Base-by-base conservation (phyloP, 2,113 vertebrate genomes). In the Dipodomys merriami region DNA sequence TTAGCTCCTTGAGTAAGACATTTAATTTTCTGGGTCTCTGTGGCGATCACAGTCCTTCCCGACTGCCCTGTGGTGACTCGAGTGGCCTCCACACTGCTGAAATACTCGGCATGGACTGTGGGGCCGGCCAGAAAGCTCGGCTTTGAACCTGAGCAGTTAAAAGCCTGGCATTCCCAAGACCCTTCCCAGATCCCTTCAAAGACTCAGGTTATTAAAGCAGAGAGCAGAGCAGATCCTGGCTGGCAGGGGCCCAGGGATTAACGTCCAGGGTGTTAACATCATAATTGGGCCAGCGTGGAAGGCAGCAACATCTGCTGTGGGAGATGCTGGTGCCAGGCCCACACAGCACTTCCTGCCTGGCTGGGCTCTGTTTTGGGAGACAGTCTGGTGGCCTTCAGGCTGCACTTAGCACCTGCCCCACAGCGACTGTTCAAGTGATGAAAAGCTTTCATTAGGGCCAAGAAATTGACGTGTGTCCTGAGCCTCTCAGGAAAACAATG, bases 1-100 rank as follows among this genome's bases (percentile, higher is more conserved):
- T 92, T 83, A 89, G 86, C 91, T 96, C 88, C 83, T 92, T 46
- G 93, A 93, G 90, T 81, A 64, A 96, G 93, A 95, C 81, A 39
- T 91, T 86, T 74, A 49, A 71, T 90, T 91, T 95, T 91, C 87
- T 67, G 72, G 57, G 74, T 62, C 82, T 96, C 65, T 7, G 83
- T 64, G 62, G 60, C 79, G 88, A n/a, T 80, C 7, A n/a, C 53
- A 39, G 18, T 68, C 64, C 73, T 91, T 53, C 39, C 82, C 2
- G 65, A 53, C 83, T 49, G 29, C 64, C 68, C 16, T 3, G 22
- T 67, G 74, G 83, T 35, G 64, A 80, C 82, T 27, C 0, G 65
- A 49, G 80, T 23, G 68, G 35, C 29, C 0, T 79, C 44, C 85
- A 69, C 2, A 10, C 18, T 35, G 53, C 76, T 78, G 4, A 94